Base-by-base conservation (phyloP, 92 coral and sea anemone species). In the Epizoanthus illoricatus region DNA sequence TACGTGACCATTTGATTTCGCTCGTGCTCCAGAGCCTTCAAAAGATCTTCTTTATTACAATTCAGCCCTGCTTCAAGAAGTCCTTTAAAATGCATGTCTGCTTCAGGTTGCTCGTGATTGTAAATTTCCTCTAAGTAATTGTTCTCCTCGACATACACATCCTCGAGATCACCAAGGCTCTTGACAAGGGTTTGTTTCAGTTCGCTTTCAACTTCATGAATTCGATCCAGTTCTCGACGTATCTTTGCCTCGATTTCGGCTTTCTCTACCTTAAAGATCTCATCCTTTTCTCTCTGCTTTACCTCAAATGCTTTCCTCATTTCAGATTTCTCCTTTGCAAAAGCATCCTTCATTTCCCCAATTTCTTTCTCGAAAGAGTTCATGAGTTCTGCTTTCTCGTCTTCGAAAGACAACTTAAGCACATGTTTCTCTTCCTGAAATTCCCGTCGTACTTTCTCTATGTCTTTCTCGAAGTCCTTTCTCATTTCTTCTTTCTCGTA, bases 381-480 rank as follows among this genome's bases (percentile, higher is more conserved):
- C 12, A 90, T 81, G 73, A 96, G 76, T 10, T 88, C 88, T 4
- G 84, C 76, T 47, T 91, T 92, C 80, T 96, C 99, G 84, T 96
- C 99, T 16, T 96, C 99, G 83, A 96, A 93, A 2, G 97, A 87
- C 83, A 91, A 80, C 72, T 93, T 96, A 86, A 96, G 84, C 40
- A 96, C 99, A 81, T 96, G 99, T 73, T 93, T 96, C 86, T 89
- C 97, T 61, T 92, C 92, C 81, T 96, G 99, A 65, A 96, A 96
- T 54, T 90, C 99, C 41, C 93, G 85, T 10, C 99, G 94, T 68
- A 96, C 94, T 71, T 90, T 90, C 54, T 96, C 97, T 49, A 93
- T 96, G 71, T 96, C 99, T 69, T 91, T 93, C 74, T 88, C 92
- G 88, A 90, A 93, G 69, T 78, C 79, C 83, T 95, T 90, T 47